Percentiles rank a stretch among this genome's conserved stretches.
phyloP scores from a whole-genome alignment of 30 jellyfish, hydroid and myxozoan genomes.

The Aurelia coerulea region DNA sequence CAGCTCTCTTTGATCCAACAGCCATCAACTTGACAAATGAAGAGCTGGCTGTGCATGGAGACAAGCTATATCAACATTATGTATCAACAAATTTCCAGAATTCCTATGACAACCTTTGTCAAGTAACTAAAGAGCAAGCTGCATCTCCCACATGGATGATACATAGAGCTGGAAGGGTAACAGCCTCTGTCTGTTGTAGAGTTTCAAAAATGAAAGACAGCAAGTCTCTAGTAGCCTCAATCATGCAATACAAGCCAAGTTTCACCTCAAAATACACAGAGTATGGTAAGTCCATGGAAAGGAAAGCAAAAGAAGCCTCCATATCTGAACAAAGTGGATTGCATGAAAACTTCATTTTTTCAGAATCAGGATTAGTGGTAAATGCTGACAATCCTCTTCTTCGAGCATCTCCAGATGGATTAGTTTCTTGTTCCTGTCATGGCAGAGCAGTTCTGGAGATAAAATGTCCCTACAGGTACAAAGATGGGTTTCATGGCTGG shows the following conservation, averaged over 20 bases:
- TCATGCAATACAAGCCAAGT: slow-evolving; percentile 50
- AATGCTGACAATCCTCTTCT: slow-evolving; percentile 34
- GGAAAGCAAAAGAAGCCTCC: slow-evolving; percentile 7
- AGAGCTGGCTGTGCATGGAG: slow-evolving; percentile 42
- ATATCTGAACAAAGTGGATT: slow-evolving; percentile 2
- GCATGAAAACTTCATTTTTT: slow-evolving; percentile 28
- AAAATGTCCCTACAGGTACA: slow-evolving; percentile 45
- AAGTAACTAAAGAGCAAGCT: slow-evolving; percentile 29
- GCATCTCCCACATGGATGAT: slow-evolving; percentile 24
- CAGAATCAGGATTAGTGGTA: slow-evolving; percentile 21
- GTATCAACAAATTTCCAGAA: slow-evolving; percentile 14
- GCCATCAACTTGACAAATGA: slow-evolving; percentile 29
- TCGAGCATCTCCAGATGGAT: slow-evolving; percentile 52
- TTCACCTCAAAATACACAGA: slow-evolving; percentile 46
- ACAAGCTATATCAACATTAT: slow-evolving; percentile 19
- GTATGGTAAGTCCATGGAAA: slow-evolving; percentile 31
- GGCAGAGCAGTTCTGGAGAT: slow-evolving; percentile 40
- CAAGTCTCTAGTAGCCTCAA: slow-evolving; percentile 23
- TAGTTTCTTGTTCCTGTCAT: slow-evolving; percentile 25
- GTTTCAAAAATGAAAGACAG: slow-evolving; percentile 48
- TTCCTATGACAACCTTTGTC: slow-evolving; percentile 37
- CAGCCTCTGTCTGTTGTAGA: slow-evolving; percentile 15
- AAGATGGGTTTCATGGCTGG: slow-evolving; percentile 47
- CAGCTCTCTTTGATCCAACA: slow-evolving; percentile 41
- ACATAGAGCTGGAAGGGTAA: slow-evolving; percentile 59